Conservation (phyloP, 2,797 vertebrate genomes). For the Mallotus villosus region DNA sequence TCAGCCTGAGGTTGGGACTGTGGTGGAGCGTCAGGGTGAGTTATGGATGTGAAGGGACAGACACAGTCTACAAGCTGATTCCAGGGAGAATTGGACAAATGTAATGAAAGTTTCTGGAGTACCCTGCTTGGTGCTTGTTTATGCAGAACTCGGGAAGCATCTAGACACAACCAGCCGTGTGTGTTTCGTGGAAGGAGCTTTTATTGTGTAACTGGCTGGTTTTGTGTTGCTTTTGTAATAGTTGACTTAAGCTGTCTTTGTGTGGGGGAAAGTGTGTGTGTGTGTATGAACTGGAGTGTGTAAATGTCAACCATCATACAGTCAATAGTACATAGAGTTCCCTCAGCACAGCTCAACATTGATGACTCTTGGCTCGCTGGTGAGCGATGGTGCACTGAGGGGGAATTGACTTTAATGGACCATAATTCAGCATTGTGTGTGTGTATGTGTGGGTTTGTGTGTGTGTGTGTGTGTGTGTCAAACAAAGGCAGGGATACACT, state of each 20-base stretch:
- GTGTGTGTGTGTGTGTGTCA: constrained; percentile 9
- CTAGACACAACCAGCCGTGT: not conserved
- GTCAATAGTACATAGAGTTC: constrained; percentile 6
- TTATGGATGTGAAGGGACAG: constrained; percentile 24
- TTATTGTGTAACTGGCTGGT: too few species aligned
- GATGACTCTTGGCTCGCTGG: constrained; percentile 20
- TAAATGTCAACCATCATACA: too few species aligned
- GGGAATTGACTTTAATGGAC: constrained; percentile 29
- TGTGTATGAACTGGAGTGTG: not conserved
- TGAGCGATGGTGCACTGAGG: not conserved
- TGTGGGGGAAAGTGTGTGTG: constrained; percentile 4
- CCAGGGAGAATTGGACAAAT: constrained; percentile 14
- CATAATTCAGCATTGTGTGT: constrained; percentile 20
- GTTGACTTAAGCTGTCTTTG: not conserved
- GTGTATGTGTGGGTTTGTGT: constrained; percentile 7
- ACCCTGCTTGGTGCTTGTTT: too few species aligned
- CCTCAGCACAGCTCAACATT: constrained; percentile 9
- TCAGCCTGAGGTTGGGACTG: constrained; percentile 46
- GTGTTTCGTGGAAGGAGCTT: too few species aligned
- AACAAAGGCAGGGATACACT: not conserved
- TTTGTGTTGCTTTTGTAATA: not conserved
- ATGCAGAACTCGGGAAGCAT: too few species aligned
- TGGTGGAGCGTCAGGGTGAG: constrained; percentile 50
- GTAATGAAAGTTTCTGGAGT: too few species aligned
- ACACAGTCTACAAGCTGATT: constrained; percentile 2